These are phyloP conservation scores for Tretioscincus oriximinensis DNA, from an alignment of 2,113 vertebrate genomes.

Conservation along the genomic window DNA sequence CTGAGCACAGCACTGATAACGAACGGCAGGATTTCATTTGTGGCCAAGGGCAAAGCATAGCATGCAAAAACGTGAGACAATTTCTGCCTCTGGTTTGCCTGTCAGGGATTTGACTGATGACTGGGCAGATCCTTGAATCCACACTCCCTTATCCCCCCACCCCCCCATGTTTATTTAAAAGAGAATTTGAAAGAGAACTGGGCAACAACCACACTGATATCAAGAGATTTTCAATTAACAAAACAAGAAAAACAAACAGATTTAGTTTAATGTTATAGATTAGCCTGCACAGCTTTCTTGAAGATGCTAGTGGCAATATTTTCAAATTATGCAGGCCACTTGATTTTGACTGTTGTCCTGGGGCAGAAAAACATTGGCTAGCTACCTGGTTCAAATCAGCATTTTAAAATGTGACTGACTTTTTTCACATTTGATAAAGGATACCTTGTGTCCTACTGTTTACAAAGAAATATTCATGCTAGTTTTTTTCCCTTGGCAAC, in stretches of 20 bases:
- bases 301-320: neutral
- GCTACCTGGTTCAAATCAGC: no score
- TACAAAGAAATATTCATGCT: no score
- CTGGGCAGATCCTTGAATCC: slow-evolving; percentile 25
- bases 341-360: no score
- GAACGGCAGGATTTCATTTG: slow-evolving; percentile 37
- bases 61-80: slow-evolving; percentile 39
- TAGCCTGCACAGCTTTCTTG: neutral
- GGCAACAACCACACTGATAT: neutral
- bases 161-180: slow-evolving; percentile 38
- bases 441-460: no score
- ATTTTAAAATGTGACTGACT: no score
- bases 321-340: no score
- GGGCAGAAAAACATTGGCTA: no score
- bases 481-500: no score
- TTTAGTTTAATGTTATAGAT: no score
- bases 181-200: neutral
- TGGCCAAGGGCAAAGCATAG: slow-evolving; percentile 45
- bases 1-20: slow-evolving; percentile 12
- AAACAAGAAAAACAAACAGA: neutral
- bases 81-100: neutral
- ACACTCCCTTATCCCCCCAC: slow-evolving; percentile 27
- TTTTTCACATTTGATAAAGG: no score
- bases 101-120: slow-evolving; percentile 34
- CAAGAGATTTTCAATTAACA: neutral